Evolutionary conservation across 2,888 invertebrate species (phyloP), one percentile per base, ranked within the genome.

Genomic region (Meloe dianella): DNA sequence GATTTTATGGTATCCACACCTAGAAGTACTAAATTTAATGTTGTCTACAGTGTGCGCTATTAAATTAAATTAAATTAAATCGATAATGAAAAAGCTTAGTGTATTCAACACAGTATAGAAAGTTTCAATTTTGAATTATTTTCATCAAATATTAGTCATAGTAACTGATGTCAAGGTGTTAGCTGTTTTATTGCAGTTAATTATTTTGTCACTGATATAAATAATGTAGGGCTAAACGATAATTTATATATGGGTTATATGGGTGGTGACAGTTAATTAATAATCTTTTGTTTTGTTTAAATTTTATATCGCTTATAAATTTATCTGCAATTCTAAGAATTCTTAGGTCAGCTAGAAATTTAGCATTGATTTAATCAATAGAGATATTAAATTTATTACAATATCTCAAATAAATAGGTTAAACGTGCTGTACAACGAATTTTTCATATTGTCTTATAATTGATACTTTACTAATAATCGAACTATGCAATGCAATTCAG

Each of bases 331-430:
- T 22, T 17, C 30, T 17, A 12, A 24, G 58, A 30, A 64, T 20
- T 57, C 24, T 17, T 10, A 29, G n/a, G 29, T 63, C 20, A 20
- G 1, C 29, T 41, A 57, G n/a, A 32, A 29, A 30, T 30, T 63
- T n/a, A 32, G 12, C 10, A 57, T 30, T 14, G 8, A 22, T 38
- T 1, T 41, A 60, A 32, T 56, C 41, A 32, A 61, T 32, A 41
- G 61, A 64, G 56, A 61, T 64, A 47, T 65, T 60, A 57, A 60
- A 66, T 66, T 66, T 66, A 67, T 66, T 63, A 38, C 66, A 60
- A 27, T 62, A 59, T 51, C 54, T 59, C 57, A 47, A 60, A 61
- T 64, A 67, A 67, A 67, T 67, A 64, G 67, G 67, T 64, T 67
- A 61, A 64, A 61, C 67, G 67, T 67, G 67, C 64, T 61, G 56